Conservation (phyloP, 2,113 vertebrate species). For the Ictalurus furcatus region DNA sequence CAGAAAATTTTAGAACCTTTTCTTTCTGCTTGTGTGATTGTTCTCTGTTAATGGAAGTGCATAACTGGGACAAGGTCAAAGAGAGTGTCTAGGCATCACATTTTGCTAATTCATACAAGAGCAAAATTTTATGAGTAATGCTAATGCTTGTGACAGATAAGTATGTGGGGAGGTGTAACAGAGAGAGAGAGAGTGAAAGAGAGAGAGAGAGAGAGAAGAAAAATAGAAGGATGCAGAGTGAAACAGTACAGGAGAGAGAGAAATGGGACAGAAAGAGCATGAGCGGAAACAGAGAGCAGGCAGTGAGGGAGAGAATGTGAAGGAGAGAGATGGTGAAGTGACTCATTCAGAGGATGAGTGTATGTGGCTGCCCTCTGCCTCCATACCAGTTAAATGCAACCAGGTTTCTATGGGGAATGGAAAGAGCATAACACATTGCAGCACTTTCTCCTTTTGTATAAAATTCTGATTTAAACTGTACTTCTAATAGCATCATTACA, state of each 20-base stretch:
- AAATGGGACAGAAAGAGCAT: slow-evolving; percentile 7
- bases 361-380: slow-evolving; percentile 12
- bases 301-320: slow-evolving; percentile 3
- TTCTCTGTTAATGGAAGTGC: not conserved
- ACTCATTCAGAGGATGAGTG: slow-evolving; percentile 33
- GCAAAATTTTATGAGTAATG: slow-evolving; percentile 16
- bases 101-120: slow-evolving; percentile 1
- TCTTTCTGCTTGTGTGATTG: not conserved
- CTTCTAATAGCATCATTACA: not conserved
- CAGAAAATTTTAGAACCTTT: not conserved
- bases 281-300: not conserved
- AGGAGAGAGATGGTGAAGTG: slow-evolving; percentile 27
- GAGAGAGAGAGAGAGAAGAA: not conserved
- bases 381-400: slow-evolving; percentile 28
- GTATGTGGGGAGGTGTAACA: not conserved
- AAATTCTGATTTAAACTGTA: not conserved
- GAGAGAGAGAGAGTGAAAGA: not conserved
- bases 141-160: slow-evolving; percentile 3
- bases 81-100: not conserved
- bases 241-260: not conserved
- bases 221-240: not conserved
- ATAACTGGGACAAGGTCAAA: slow-evolving; percentile 10
- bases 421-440: not conserved
- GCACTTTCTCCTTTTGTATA: not conserved
- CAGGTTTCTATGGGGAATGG: slow-evolving; percentile 21